These are phyloP conservation scores for Cosmorhoe ocellata DNA, from an alignment of 2,888 invertebrate species.

Conservation along the genomic window DNA sequence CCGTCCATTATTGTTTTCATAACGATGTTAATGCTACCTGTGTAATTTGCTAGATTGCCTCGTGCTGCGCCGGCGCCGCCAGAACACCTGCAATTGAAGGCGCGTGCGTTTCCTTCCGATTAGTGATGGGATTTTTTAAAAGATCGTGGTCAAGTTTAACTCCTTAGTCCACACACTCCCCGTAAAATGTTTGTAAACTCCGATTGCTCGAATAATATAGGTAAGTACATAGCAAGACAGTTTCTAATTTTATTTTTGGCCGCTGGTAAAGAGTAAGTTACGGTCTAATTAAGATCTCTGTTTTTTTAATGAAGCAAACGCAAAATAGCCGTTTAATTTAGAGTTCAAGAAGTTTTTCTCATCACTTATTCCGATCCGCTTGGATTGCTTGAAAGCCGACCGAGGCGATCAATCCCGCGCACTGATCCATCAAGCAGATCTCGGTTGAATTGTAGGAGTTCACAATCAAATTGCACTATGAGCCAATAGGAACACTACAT, in stretches of 20 bases:
- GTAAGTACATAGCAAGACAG: no score
- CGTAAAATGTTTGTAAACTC: not conserved
- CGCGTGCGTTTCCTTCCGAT: slow-evolving; percentile 31
- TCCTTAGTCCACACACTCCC: not conserved
- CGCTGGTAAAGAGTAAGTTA: not conserved
- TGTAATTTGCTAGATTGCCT: slow-evolving; percentile 29
- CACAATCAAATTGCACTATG: no score
- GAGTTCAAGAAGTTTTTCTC: slow-evolving; percentile 9
- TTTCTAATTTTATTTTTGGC: not conserved
- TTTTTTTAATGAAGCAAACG: slow-evolving; percentile 1
- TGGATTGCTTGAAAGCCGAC: slow-evolving; percentile 36
- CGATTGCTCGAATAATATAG: no score
- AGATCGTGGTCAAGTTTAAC: no score
- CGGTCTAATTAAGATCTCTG: slow-evolving; percentile 9
- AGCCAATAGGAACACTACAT: no score
- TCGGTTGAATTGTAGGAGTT: no score
- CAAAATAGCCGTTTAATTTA: not conserved
- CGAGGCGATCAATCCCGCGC: slow-evolving; percentile 38
- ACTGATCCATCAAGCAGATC: slow-evolving; percentile 4
- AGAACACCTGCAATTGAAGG: slow-evolving; percentile 10
- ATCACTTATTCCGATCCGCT: slow-evolving; percentile 36
- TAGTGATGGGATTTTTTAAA: slow-evolving; percentile 11
- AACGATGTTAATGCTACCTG: slow-evolving; percentile 20
- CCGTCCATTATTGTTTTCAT: slow-evolving; percentile 15
- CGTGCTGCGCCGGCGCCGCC: not conserved